Percentiles rank a stretch among this genome's conserved stretches.
Evolutionary conservation across 2,113 vertebrate genomes (phyloP).

Genomic region (Hypocryptadius cinnamomeus): DNA sequence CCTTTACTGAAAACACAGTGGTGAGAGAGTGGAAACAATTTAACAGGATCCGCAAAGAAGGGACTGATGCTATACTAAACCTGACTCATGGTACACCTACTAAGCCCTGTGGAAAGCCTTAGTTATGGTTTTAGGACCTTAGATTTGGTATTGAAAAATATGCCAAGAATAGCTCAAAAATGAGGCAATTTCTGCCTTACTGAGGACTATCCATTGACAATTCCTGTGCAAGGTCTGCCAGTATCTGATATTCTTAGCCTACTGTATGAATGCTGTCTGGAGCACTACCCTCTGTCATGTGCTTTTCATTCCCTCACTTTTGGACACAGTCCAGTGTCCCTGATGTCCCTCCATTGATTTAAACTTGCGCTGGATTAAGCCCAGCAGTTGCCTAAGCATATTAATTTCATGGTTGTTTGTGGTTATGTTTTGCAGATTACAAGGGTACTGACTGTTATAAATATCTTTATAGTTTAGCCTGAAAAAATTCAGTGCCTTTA

Average conservation of each 20-base stretch:
- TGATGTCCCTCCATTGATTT: conserved; percentile 2
- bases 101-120: background rate
- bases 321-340: background rate
- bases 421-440: background rate
- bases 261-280: background rate
- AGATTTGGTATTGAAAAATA: background rate
- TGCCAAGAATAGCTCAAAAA: background rate
- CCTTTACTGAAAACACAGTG: background rate
- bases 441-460: background rate
- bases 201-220: background rate
- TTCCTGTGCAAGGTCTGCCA: background rate
- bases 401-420: conserved; percentile 21
- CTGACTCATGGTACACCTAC: background rate
- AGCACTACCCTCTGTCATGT: background rate
- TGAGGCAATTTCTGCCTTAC: background rate
- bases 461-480: conserved; percentile 1
- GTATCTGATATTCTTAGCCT: background rate
- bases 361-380: background rate
- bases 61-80: background rate
- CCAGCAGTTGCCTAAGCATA: background rate
- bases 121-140: background rate
- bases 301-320: background rate
- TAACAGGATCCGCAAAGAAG: background rate
- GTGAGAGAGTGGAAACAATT: conserved; percentile 18
- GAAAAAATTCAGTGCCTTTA: background rate